Evolutionary conservation across 2,888 invertebrate genomes (phyloP).

Genomic region (Lasius fuliginosus): DNA sequence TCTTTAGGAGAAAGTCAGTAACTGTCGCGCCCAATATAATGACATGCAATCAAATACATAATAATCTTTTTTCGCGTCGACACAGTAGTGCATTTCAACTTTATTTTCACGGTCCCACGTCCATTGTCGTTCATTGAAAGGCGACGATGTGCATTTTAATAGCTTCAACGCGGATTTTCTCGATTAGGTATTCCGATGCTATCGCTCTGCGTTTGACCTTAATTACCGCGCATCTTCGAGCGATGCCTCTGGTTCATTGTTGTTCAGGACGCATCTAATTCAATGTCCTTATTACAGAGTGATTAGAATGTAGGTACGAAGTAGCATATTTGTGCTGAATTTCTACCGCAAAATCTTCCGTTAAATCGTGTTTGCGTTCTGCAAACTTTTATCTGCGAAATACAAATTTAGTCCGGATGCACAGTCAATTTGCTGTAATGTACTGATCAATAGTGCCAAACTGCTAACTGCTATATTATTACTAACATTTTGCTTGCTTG

Average conservation of each 20-base stretch:
- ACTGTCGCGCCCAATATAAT: neutral
- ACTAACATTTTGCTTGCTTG: neutral
- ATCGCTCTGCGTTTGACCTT: conserved; percentile 57
- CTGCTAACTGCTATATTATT: neutral
- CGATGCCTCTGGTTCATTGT: conserved; percentile 16
- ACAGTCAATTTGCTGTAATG: neutral
- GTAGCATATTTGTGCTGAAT: neutral
- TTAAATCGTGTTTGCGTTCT: neutral
- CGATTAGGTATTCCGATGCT: conserved; percentile 59
- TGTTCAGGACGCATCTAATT: neutral
- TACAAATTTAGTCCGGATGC: neutral
- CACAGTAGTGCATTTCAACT: neutral
- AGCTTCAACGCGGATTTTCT: conserved; percentile 46
- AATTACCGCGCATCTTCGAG: conserved; percentile 52
- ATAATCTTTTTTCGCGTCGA: conserved; percentile 15
- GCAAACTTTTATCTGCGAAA: neutral
- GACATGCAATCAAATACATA: neutral
- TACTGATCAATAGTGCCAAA: neutral
- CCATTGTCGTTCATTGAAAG: conserved; percentile 51
- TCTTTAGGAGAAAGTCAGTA: conserved; percentile 33
- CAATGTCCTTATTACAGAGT: neutral
- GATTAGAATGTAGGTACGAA: neutral
- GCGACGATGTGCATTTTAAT: conserved; percentile 56
- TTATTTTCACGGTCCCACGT: conserved; percentile 41
- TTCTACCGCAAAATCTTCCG: neutral